These are phyloP conservation scores for Phthorimaea operculella DNA, from an alignment of 1,140 invertebrate genomes.

Conservation along the genomic window DNA sequence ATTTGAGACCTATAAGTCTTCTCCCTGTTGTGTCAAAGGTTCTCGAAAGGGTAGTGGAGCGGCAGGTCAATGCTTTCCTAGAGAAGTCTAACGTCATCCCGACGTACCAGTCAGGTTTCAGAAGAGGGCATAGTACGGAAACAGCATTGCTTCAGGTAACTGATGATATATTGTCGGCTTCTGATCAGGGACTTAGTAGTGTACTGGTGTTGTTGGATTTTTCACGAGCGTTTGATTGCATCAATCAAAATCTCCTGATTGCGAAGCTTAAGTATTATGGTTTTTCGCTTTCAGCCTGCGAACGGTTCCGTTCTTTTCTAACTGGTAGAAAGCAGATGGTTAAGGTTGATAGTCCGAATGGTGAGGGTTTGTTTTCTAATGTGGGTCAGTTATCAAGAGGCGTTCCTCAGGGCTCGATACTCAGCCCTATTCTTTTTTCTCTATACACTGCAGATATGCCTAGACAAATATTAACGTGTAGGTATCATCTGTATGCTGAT, in stretches of 20 bases:
- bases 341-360: neutral
- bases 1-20: slow-evolving; percentile 4
- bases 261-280: slow-evolving; percentile 2
- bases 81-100: neutral
- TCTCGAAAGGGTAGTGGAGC: neutral
- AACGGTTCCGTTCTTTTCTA: slow-evolving; percentile 2
- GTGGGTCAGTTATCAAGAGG: neutral
- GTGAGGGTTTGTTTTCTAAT: neutral
- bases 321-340: neutral
- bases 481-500: neutral
- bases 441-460: neutral
- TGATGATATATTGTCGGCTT: slow-evolving; percentile 5
- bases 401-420: neutral
- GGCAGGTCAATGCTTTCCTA: neutral
- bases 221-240: neutral
- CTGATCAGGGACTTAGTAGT: neutral
- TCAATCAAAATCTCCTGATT: neutral
- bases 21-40: neutral
- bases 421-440: neutral
- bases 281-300: neutral
- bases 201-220: slow-evolving; percentile 1
- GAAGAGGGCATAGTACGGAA: neutral
- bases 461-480: neutral
- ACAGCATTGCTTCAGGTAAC: slow-evolving; percentile 1
- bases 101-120: neutral